These are phyloP conservation scores for Halcyon chelicuti DNA, from an alignment of 2,797 vertebrate species.

Conservation along the genomic window DNA sequence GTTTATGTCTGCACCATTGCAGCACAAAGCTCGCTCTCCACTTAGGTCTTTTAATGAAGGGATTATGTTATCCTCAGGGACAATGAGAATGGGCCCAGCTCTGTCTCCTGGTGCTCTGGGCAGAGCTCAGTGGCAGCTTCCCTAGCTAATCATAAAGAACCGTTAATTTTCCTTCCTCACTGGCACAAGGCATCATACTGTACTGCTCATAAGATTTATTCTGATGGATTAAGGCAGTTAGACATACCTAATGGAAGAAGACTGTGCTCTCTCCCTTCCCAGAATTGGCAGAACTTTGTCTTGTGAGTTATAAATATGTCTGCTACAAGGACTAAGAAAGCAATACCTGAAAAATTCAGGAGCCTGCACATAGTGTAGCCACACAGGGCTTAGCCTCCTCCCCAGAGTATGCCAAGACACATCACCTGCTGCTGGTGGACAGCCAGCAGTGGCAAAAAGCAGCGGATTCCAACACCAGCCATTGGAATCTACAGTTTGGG, in stretches of 20 bases:
- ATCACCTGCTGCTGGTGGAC: neutral
- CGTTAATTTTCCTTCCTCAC: neutral
- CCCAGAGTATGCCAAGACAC: neutral
- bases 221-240: neutral
- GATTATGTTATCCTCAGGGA: neutral
- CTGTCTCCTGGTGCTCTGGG: neutral
- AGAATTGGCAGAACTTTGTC: neutral
- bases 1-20: neutral
- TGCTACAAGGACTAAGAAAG: neutral
- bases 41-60: neutral
- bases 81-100: neutral
- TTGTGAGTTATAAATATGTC: neutral
- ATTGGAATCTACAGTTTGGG: neutral
- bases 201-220: neutral
- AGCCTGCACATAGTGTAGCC: neutral
- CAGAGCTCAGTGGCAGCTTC: neutral
- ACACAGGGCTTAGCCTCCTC: neutral
- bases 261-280: neutral
- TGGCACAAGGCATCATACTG: neutral
- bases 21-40: neutral
- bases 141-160: neutral
- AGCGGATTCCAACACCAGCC: neutral
- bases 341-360: neutral
- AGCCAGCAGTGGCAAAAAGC: neutral
- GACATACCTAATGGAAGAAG: neutral